phyloP scores from a whole-genome alignment of 1,140 invertebrate genomes.

The Lepidurus packardi region DNA sequence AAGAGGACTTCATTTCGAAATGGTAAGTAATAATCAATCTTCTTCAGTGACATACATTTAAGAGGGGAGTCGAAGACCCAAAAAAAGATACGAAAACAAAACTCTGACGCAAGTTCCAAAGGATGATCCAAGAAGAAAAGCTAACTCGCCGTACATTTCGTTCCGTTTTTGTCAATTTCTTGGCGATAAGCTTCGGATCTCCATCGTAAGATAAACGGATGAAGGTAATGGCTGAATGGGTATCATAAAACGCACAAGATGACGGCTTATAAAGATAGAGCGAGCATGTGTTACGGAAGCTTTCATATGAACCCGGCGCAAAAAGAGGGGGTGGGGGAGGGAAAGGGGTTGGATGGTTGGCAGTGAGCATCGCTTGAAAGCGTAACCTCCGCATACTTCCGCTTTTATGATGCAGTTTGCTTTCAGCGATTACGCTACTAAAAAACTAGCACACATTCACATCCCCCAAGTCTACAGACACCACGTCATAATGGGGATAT shows the following conservation, averaged over 20 bases:
- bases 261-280: slow-evolving; percentile 21
- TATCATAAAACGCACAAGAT: slow-evolving; percentile 19
- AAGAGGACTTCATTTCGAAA: slow-evolving; percentile 59
- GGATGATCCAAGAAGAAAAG: neutral
- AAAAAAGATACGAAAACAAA: neutral
- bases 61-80: too few relatives aligned
- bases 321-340: neutral
- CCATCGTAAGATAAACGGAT: slow-evolving; percentile 7
- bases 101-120: neutral
- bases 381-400: slow-evolving; percentile 9
- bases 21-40: slow-evolving; percentile 50
- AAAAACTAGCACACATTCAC: neutral
- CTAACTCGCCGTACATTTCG: neutral
- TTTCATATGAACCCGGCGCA: neutral
- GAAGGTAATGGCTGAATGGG: slow-evolving; percentile 21
- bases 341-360: neutral
- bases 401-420: slow-evolving; percentile 2
- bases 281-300: slow-evolving; percentile 17
- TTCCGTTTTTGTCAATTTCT: neutral
- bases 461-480: neutral
- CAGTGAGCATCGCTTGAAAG: slow-evolving; percentile 13
- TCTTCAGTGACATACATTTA: too few relatives aligned
- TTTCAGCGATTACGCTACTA: slow-evolving; percentile 19
- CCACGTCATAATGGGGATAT: too few relatives aligned
- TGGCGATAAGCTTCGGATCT: neutral